phyloP scores from a whole-genome alignment of 2,797 vertebrate genomes.

The Muraenolepis orangiensis region DNA sequence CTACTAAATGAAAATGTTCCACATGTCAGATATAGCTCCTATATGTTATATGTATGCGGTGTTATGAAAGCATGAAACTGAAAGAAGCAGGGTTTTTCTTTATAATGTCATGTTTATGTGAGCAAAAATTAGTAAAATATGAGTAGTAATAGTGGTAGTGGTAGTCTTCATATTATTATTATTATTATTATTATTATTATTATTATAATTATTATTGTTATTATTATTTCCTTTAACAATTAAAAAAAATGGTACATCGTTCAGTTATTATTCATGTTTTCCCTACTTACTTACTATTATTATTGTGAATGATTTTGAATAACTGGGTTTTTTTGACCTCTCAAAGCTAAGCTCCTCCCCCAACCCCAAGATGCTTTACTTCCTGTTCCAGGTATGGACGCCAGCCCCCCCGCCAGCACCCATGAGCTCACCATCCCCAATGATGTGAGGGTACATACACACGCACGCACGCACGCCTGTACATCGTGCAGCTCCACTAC shows the following conservation, averaged over 20 bases:
- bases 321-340: neutral
- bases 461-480: neutral
- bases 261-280: neutral
- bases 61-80: neutral
- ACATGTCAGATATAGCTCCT: neutral
- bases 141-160: neutral
- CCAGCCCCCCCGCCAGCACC: conserved; percentile 96
- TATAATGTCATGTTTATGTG: neutral
- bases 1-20: neutral
- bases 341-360: neutral
- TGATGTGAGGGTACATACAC: conserved; percentile 86
- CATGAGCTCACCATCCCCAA: conserved; percentile 99
- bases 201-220: too few relatives aligned
- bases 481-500: too few relatives aligned
- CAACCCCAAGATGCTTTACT: conserved; percentile 39
- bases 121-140: neutral
- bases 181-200: neutral
- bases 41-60: neutral
- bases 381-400: conserved; percentile 87
- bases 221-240: neutral
- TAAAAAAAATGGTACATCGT: neutral
- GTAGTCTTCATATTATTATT: neutral
- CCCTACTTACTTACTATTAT: neutral
- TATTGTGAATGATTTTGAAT: conserved; percentile 25
- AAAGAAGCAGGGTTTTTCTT: neutral